phyloP scores from a whole-genome alignment of 2,888 invertebrate species.

The Cerceris rybyensis region DNA sequence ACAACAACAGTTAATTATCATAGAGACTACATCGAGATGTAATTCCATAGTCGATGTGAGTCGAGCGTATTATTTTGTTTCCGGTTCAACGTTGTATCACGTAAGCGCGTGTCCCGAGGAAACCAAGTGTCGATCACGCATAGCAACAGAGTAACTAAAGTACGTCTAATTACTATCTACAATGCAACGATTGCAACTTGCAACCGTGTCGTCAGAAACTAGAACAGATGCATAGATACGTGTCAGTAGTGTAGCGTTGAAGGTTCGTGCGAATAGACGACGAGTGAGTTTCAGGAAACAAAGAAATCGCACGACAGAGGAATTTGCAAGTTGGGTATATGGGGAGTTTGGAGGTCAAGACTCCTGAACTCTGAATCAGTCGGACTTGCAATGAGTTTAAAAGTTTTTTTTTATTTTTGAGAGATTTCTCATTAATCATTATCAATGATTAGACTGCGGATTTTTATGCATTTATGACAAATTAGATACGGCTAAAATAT shows the following conservation, averaged over 20 bases:
- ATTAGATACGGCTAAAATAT: too few relatives aligned
- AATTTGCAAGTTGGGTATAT: too few relatives aligned
- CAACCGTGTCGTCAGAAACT: background rate
- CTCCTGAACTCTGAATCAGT: too few relatives aligned
- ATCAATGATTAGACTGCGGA: too few relatives aligned
- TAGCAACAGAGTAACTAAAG: background rate
- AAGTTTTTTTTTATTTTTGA: too few relatives aligned
- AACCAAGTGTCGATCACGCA: conserved; percentile 23
- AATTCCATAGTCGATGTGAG: conserved; percentile 1
- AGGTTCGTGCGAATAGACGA: too few relatives aligned
- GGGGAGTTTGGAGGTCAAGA: too few relatives aligned
- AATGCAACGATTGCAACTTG: conserved; percentile 1
- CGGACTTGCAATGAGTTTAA: too few relatives aligned
- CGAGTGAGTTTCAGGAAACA: too few relatives aligned
- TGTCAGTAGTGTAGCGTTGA: background rate
- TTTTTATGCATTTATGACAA: too few relatives aligned
- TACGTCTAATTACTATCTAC: conserved; percentile 2
- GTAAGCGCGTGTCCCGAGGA: conserved; percentile 12
- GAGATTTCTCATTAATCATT: too few relatives aligned
- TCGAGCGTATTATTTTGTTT: conserved; percentile 10
- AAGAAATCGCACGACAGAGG: too few relatives aligned
- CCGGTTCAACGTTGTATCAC: conserved; percentile 11
- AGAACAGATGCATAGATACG: background rate
- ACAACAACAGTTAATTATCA: conserved; percentile 14
- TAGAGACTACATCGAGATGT: background rate